Percentiles rank a stretch among this genome's conserved stretches.
These are phyloP conservation scores for Drosophila ezoana DNA, from an alignment of 2,888 invertebrate genomes.

Conservation along the genomic window DNA sequence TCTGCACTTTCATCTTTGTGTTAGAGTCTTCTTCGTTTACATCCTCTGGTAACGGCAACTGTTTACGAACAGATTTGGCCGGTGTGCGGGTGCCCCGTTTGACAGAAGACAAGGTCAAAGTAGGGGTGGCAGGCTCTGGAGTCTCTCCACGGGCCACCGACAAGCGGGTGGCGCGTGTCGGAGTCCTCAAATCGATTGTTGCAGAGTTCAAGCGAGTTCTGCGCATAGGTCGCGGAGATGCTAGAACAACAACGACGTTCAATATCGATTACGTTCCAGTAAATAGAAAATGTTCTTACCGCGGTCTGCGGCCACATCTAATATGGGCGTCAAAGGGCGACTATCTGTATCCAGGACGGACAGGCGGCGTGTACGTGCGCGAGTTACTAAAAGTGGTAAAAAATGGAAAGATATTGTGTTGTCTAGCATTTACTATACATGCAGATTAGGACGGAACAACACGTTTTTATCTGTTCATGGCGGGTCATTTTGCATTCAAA, in stretches of 20 bases:
- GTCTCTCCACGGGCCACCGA: constrained; percentile 53
- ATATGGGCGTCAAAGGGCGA: constrained; percentile 52
- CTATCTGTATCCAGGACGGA: constrained; percentile 54
- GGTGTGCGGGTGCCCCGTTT: constrained; percentile 47
- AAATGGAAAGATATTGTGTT: background rate
- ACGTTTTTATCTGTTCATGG: constrained; percentile 1
- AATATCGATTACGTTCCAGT: background rate
- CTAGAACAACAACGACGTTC: constrained; percentile 16
- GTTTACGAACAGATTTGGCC: constrained; percentile 45
- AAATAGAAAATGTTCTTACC: constrained; percentile 36
- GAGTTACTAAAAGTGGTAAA: constrained; percentile 46
- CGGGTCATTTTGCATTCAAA: constrained; percentile 54
- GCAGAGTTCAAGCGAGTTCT: constrained; percentile 62
- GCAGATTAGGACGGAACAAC: background rate
- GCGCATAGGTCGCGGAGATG: constrained; percentile 65
- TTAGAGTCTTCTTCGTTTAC: constrained; percentile 12
- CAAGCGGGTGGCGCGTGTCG: constrained; percentile 62
- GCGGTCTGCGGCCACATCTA: constrained; percentile 49
- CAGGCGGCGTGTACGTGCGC: constrained; percentile 58
- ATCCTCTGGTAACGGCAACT: constrained; percentile 56
- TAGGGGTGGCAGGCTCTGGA: constrained; percentile 49
- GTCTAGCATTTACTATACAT: background rate
- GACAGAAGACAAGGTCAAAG: constrained; percentile 24
- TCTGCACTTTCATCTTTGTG: background rate
- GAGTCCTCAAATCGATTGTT: constrained; percentile 61